phyloP scores from a whole-genome alignment of 2,888 invertebrate species.

The Cecidostiba fungosa region DNA sequence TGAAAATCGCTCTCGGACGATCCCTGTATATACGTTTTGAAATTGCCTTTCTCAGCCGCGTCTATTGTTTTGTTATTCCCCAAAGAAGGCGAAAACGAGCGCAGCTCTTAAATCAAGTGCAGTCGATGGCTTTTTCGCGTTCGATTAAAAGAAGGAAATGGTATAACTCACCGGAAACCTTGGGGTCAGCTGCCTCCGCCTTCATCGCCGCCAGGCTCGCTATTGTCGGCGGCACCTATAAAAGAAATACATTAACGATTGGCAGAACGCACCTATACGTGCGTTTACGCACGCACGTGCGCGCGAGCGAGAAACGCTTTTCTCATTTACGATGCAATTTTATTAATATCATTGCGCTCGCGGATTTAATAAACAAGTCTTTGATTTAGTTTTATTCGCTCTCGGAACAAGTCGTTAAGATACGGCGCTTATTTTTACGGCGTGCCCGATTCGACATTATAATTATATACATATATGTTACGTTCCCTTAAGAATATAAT shows the following conservation, averaged over 20 bases:
- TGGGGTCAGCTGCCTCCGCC: constrained; percentile 79
- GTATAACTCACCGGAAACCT: constrained; percentile 78
- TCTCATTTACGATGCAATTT: constrained; percentile 6
- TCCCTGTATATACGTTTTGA: no score
- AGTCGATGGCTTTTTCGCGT: constrained; percentile 12
- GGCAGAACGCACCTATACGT: constrained; percentile 69
- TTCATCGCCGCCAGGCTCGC: constrained; percentile 78
- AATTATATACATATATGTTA: background rate
- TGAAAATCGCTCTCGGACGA: background rate
- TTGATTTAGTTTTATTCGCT: constrained; percentile 14
- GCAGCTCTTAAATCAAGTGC: constrained; percentile 11
- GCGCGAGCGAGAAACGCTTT: constrained; percentile 1
- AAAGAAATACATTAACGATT: constrained; percentile 70
- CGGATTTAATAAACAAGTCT: background rate
- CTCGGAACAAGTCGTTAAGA: background rate
- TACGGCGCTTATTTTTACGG: background rate
- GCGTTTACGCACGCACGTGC: constrained; percentile 18
- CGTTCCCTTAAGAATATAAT: background rate
- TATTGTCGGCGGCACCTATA: constrained; percentile 78
- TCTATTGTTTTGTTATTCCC: background rate
- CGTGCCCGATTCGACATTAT: background rate
- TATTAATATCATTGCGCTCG: constrained; percentile 6
- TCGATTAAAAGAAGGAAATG: constrained; percentile 66
- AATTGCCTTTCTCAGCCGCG: background rate
- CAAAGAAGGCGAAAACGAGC: background rate